Percentiles rank a stretch among this genome's conserved stretches.
Evolutionary conservation across 2,113 vertebrate genomes (phyloP).

Genomic region (Charadrius vociferus): DNA sequence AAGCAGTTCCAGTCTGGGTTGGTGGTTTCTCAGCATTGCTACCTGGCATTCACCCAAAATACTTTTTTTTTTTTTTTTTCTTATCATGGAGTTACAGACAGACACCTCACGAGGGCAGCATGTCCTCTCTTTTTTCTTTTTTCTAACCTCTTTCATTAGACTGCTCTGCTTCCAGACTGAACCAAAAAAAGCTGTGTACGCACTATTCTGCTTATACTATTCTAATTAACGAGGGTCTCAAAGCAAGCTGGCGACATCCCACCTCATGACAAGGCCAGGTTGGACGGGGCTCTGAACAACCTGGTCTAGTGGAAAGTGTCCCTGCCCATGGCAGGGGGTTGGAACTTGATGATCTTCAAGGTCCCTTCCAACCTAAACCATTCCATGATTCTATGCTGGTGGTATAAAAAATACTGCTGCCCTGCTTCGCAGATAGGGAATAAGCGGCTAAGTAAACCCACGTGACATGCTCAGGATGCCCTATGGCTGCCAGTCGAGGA

Average conservation of each 20-base stretch:
- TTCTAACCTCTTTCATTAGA: not conserved
- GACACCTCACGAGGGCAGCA: slow-evolving; percentile 39
- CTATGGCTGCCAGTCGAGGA: not conserved
- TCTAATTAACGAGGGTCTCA: rapidly evolving
- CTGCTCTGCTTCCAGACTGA: not conserved
- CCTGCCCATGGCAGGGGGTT: no score
- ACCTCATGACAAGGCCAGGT: not conserved
- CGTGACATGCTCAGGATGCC: not conserved
- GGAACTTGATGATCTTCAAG: no score
- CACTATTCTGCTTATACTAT: not conserved
- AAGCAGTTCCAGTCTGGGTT: not conserved
- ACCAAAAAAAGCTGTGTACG: rapidly evolving
- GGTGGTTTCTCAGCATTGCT: not conserved
- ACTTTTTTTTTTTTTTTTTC: not conserved
- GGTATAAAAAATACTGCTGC: not conserved
- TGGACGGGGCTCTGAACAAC: no score
- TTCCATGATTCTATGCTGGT: no score
- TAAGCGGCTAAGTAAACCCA: not conserved
- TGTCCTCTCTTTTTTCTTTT: not conserved
- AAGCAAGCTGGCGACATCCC: not conserved
- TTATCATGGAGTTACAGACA: not conserved
- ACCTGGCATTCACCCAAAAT: not conserved
- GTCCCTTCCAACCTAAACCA: no score
- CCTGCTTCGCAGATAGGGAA: not conserved
- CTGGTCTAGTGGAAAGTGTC: no score